Evolutionary conservation across 2,113 vertebrate species (phyloP).

Genomic region (Sinocyclocheilus maitianheensis): DNA sequence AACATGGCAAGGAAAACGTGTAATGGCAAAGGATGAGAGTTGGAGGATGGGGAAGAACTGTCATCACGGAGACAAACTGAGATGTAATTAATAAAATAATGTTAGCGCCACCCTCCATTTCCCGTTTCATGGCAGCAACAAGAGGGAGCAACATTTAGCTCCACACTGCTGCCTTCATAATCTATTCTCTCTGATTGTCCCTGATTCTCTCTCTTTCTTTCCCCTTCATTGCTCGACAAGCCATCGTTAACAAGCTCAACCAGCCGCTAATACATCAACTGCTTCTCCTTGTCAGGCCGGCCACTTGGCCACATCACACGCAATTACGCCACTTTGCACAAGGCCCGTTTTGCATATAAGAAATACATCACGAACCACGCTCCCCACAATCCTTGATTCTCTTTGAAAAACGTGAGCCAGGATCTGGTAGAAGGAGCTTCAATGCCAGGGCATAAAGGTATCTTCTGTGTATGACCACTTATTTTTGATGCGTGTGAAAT

Average conservation of each 20-base stretch:
- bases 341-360: conserved; percentile 75
- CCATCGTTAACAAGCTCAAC: conserved; percentile 88
- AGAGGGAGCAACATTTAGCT: conserved; percentile 77
- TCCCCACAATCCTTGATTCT: conserved; percentile 70
- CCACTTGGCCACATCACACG: conserved; percentile 87
- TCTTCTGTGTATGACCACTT: background rate
- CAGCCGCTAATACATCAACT: conserved; percentile 94
- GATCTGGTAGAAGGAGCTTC: conserved; percentile 40
- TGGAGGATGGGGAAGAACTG: background rate
- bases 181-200: conserved; percentile 80
- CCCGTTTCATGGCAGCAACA: conserved; percentile 76
- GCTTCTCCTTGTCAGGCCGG: conserved; percentile 84
- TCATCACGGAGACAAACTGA: conserved; percentile 8
- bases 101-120: conserved; percentile 75
- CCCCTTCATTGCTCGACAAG: conserved; percentile 65
- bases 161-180: conserved; percentile 83
- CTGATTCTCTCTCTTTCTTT: conserved; percentile 63
- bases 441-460: background rate
- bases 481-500: conserved; percentile 11
- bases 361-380: background rate
- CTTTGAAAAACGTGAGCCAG: conserved; percentile 73
- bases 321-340: conserved; percentile 81
- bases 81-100: conserved; percentile 72
- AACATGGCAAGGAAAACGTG: conserved; percentile 56
- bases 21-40: background rate